These are phyloP conservation scores for Camponotus vicinus DNA, from an alignment of 1,140 invertebrate genomes.

Conservation along the genomic window DNA sequence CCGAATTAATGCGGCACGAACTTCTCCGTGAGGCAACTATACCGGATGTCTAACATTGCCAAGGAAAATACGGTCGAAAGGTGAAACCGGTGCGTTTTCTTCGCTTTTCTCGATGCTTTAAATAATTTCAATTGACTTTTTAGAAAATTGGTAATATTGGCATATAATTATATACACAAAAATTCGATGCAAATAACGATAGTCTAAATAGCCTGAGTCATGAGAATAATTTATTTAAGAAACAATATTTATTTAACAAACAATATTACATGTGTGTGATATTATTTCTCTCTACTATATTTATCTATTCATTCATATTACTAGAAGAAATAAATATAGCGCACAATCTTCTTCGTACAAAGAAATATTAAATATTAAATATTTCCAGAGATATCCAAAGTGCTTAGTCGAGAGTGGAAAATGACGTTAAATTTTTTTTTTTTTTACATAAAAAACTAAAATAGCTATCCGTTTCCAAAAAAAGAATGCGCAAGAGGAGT, in stretches of 20 bases:
- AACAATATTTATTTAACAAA: not conserved
- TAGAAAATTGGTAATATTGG: not conserved
- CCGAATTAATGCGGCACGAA: constrained; percentile 49
- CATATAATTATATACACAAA: not conserved
- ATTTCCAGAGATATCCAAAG: not conserved
- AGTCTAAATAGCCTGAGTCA: not conserved
- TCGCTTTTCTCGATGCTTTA: not conserved
- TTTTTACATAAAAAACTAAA: too few species aligned
- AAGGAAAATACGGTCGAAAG: constrained; percentile 43
- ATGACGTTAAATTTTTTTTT: not conserved
- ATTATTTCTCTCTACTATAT: not conserved
- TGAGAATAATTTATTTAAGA: not conserved
- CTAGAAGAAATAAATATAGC: not conserved
- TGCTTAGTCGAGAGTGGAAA: not conserved
- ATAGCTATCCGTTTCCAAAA: not conserved
- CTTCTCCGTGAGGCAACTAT: not conserved
- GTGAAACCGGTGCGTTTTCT: not conserved
- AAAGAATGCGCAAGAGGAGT: not conserved
- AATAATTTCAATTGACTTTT: constrained; percentile 25
- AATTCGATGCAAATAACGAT: not conserved
- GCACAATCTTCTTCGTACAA: not conserved
- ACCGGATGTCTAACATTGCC: constrained; percentile 46
- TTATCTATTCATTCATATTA: not conserved
- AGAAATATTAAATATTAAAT: not conserved
- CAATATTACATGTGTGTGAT: too few species aligned